Conservation (phyloP, 2,113 vertebrate species). For the Salvator merianae region DNA sequence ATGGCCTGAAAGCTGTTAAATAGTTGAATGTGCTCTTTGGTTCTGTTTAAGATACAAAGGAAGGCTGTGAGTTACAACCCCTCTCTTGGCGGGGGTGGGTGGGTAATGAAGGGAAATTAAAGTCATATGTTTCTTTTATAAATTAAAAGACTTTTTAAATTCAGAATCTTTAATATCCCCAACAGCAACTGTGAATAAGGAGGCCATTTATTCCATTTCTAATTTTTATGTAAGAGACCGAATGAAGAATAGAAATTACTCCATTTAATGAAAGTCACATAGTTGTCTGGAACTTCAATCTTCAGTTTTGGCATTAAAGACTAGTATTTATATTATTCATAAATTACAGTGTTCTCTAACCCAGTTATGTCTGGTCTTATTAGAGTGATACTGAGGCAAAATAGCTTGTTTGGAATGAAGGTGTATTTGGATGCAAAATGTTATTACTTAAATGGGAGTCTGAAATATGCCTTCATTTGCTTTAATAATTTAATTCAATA, state of each 20-base stretch:
- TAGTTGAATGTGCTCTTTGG: neutral
- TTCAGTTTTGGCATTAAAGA: constrained; percentile 55
- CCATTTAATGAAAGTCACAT: constrained; percentile 58
- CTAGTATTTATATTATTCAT: constrained; percentile 53
- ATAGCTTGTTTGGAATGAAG: constrained; percentile 47
- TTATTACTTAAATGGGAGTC: constrained; percentile 11
- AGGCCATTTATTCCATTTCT: constrained; percentile 57
- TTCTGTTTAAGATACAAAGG: neutral
- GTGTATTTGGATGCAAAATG: constrained; percentile 41
- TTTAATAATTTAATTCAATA: constrained; percentile 21
- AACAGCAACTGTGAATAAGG: constrained; percentile 58
- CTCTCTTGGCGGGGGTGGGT: neutral
- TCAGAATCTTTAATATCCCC: constrained; percentile 34
- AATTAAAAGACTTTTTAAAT: constrained; percentile 29
- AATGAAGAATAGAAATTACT: constrained; percentile 66
- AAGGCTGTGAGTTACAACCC: constrained; percentile 7
- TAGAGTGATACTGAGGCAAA: constrained; percentile 47
- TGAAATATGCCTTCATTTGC: neutral
- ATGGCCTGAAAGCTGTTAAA: neutral
- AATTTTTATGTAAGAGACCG: constrained; percentile 63
- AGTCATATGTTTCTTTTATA: constrained; percentile 4
- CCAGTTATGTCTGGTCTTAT: constrained; percentile 44
- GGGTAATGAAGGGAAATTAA: constrained; percentile 1
- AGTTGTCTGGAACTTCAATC: constrained; percentile 56
- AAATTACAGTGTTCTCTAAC: constrained; percentile 52